Conservation (phyloP, 2,888 invertebrate genomes). For the Cabera pusaria region DNA sequence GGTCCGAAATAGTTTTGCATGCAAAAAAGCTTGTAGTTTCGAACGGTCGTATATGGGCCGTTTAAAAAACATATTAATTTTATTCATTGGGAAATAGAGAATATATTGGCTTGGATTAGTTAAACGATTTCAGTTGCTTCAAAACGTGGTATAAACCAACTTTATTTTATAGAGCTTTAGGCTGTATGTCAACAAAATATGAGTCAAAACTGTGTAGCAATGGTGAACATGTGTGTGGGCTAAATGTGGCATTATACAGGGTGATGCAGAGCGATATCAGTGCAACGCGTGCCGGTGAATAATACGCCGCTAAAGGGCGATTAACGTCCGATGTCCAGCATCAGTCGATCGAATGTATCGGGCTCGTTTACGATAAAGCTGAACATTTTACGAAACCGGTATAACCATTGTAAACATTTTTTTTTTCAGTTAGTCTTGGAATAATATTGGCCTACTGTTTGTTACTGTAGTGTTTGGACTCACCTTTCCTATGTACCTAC, state of each 20-base stretch:
- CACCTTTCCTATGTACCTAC: no score
- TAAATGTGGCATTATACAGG: conserved; percentile 45
- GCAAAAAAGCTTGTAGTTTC: no score
- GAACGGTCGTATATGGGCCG: conserved; percentile 60
- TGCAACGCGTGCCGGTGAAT: conserved; percentile 81
- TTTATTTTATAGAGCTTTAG: conserved; percentile 16
- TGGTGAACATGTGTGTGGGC: conserved; percentile 27
- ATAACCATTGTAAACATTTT: no score
- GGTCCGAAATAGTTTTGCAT: no score
- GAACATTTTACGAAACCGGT: no score
- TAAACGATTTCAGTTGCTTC: conserved; percentile 51
- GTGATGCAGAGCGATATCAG: conserved; percentile 50
- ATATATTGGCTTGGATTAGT: conserved; percentile 80
- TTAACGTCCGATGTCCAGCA: conserved; percentile 74
- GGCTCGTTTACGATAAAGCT: conserved; percentile 30
- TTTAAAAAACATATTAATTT: conserved; percentile 75
- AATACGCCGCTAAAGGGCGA: conserved; percentile 79
- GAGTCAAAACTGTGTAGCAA: conserved; percentile 30
- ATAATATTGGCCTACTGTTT: no score
- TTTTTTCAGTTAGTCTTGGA: no score
- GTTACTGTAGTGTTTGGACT: no score
- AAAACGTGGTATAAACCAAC: conserved; percentile 30
- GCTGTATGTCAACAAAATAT: conserved; percentile 17
- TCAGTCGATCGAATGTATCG: conserved; percentile 55
- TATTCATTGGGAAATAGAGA: conserved; percentile 76